phyloP scores from a whole-genome alignment of 2,888 invertebrate genomes.

The Unio pictorum region DNA sequence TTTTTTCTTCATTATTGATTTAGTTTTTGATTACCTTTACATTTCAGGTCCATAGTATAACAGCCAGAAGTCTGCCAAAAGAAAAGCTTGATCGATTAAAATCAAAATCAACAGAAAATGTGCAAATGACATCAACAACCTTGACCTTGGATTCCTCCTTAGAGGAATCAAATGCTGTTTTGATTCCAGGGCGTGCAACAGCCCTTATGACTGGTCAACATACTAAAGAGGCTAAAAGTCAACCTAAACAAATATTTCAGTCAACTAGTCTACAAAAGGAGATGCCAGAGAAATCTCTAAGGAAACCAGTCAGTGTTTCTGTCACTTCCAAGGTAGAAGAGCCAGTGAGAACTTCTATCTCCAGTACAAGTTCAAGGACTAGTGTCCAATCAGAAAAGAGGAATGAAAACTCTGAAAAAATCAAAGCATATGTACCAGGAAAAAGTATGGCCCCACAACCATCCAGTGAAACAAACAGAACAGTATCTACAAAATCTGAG shows the following conservation, averaged over 20 bases:
- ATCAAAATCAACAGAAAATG: too few species aligned
- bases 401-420: constrained; percentile 13
- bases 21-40: background rate
- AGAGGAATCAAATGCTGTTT: constrained; percentile 6
- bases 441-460: constrained; percentile 12
- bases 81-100: constrained; percentile 51
- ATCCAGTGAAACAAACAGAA: constrained; percentile 21
- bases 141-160: constrained; percentile 10
- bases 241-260: constrained; percentile 32
- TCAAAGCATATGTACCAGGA: constrained; percentile 21
- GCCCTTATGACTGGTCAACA: constrained; percentile 31
- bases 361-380: background rate
- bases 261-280: constrained; percentile 9
- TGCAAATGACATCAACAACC: too few species aligned
- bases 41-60: constrained; percentile 61
- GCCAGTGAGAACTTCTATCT: background rate
- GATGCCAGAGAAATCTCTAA: constrained; percentile 1
- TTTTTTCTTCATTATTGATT: background rate
- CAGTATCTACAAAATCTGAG: constrained; percentile 16
- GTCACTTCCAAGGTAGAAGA: background rate
- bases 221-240: constrained; percentile 19
- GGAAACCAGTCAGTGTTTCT: background rate
- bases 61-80: constrained; percentile 58
- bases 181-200: constrained; percentile 29
- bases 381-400: constrained; percentile 11